Conservation (phyloP, 2,113 vertebrate species). For the Oryctolagus cuniculus region mOryCun1.1 NC_091436.1:87274501-87275000, state of each 20-base stretch:
- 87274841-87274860: not conserved
- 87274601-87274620: not conserved
- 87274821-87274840: not conserved
- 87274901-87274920: not conserved
- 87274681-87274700: not conserved
- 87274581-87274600: not conserved
- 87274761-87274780: not conserved
- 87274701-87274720: not conserved
- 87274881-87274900: not conserved
- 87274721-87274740: not conserved
- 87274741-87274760: not conserved
- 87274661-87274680: not conserved
- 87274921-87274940: not conserved
- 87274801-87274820: not conserved
- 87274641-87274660: not conserved
- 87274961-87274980: not conserved
- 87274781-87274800: not conserved
- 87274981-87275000: not conserved
- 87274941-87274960: not conserved
- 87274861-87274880: not conserved
- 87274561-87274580: not conserved
- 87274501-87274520: not conserved
- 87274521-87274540: not conserved
- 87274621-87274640: not conserved
- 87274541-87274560: not conserved